A percentile compares a stretch with the other conserved stretches of the same genome.
These are phyloP conservation scores for Serinus canaria DNA, from an alignment of 2,113 vertebrate genomes.

Conservation along the genomic window DNA sequence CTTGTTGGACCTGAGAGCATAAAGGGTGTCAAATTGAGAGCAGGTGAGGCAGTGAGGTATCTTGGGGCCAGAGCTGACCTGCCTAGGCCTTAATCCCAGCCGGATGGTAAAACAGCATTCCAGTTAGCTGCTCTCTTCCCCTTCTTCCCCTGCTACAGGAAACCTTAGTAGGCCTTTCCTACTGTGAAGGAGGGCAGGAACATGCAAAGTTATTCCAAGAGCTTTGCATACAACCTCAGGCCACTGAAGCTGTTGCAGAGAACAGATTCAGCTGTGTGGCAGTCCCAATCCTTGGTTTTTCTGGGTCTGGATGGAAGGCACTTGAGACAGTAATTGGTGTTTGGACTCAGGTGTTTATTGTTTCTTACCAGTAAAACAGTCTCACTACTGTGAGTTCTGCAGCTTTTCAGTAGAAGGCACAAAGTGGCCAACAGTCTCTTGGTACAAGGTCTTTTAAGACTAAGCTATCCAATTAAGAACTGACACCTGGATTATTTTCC, in stretches of 20 bases:
- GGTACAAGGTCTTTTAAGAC: no score
- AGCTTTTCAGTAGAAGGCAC: no score
- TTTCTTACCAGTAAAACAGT: no score
- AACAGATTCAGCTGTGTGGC: background rate
- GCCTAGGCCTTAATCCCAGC: background rate
- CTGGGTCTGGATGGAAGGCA: no score
- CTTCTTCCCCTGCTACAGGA: background rate
- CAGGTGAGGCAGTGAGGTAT: background rate
- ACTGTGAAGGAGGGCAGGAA: fast-evolving
- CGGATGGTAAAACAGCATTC: background rate
- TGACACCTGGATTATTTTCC: no score
- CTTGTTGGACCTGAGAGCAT: background rate
- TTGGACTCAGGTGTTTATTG: no score
- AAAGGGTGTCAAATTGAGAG: background rate
- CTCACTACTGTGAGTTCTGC: no score
- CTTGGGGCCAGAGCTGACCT: background rate
- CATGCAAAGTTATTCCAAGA: background rate
- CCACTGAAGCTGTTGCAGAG: background rate
- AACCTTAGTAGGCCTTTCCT: background rate
- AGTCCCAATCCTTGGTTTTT: no score
- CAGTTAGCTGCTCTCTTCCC: background rate
- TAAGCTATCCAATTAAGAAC: no score
- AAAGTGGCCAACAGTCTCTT: no score
- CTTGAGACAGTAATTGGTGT: no score
- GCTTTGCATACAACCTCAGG: background rate